phyloP scores from a whole-genome alignment of 2,888 invertebrate species.

The Conomelus anceps region DNA sequence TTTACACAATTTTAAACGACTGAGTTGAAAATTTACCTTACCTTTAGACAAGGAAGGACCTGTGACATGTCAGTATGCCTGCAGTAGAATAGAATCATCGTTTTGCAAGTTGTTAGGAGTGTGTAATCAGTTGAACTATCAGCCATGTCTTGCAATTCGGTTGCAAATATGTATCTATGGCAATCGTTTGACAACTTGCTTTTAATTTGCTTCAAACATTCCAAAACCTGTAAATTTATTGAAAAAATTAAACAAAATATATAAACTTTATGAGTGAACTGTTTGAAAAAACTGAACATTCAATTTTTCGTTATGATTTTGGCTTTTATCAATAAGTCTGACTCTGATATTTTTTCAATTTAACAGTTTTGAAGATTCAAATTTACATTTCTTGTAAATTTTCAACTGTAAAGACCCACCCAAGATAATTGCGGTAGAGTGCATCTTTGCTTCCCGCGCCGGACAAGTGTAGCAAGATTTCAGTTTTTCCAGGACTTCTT shows the following conservation, averaged over 20 bases:
- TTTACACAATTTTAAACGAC: background rate
- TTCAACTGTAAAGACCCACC: too few relatives aligned
- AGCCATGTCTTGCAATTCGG: slow-evolving; percentile 77
- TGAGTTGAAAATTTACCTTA: slow-evolving; percentile 36
- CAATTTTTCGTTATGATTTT: background rate
- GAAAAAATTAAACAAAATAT: background rate
- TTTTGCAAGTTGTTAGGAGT: slow-evolving; percentile 73
- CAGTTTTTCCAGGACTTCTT: too few relatives aligned
- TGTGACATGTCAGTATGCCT: slow-evolving; percentile 60
- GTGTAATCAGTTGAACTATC: slow-evolving; percentile 85
- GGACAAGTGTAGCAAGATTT: too few relatives aligned
- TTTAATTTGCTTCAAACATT: slow-evolving; percentile 65
- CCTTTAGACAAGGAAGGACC: slow-evolving; percentile 71
- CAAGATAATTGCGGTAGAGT: too few relatives aligned
- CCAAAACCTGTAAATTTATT: slow-evolving; percentile 56
- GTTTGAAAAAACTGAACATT: background rate
- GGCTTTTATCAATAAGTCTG: too few relatives aligned
- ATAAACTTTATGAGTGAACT: background rate
- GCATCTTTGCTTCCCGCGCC: too few relatives aligned
- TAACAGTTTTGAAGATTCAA: too few relatives aligned
- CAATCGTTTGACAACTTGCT: slow-evolving; percentile 57
- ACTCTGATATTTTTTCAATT: too few relatives aligned
- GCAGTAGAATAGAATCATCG: slow-evolving; percentile 81
- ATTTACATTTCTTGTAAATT: too few relatives aligned
- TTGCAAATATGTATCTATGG: slow-evolving; percentile 72